A percentile compares a stretch with the other conserved stretches of the same genome.
phyloP scores from a whole-genome alignment of 2,888 invertebrate species.

The Plebejus argus region DNA sequence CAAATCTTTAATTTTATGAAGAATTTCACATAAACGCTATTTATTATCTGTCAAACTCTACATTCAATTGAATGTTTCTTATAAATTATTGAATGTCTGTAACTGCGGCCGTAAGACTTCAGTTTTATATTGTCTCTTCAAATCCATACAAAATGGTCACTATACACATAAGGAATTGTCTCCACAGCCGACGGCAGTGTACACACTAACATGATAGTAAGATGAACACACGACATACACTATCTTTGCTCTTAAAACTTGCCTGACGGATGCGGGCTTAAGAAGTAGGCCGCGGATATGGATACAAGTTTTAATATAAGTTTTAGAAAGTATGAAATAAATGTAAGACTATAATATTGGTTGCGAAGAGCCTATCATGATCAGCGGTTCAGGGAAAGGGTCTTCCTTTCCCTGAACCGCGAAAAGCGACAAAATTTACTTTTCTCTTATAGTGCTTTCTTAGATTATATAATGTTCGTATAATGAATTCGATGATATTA shows the following conservation, averaged over 20 bases:
- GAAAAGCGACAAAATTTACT: too few relatives aligned
- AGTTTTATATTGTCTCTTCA: not conserved
- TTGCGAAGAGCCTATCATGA: too few relatives aligned
- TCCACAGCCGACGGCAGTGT: not conserved
- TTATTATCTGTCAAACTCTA: too few relatives aligned
- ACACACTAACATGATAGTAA: not conserved
- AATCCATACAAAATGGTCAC: not conserved
- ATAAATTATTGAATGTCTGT: not conserved
- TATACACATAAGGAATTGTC: conserved; percentile 8
- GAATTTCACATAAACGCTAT: too few relatives aligned
- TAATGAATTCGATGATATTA: too few relatives aligned
- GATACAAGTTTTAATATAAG: not conserved
- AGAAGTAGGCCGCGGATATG: conserved; percentile 19
- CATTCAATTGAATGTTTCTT: not conserved
- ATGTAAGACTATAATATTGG: too few relatives aligned
- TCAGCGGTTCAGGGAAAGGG: too few relatives aligned
- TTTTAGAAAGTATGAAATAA: not conserved
- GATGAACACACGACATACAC: not conserved
- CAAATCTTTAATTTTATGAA: too few relatives aligned
- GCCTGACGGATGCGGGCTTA: not conserved
- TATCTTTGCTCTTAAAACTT: conserved; percentile 30
- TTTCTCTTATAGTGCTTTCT: too few relatives aligned
- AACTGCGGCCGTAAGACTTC: not conserved
- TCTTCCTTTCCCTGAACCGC: too few relatives aligned
- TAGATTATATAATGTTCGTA: too few relatives aligned